These are phyloP conservation scores for Pipa parva DNA, from an alignment of 2,113 vertebrate genomes.

Conservation along the genomic window DNA sequence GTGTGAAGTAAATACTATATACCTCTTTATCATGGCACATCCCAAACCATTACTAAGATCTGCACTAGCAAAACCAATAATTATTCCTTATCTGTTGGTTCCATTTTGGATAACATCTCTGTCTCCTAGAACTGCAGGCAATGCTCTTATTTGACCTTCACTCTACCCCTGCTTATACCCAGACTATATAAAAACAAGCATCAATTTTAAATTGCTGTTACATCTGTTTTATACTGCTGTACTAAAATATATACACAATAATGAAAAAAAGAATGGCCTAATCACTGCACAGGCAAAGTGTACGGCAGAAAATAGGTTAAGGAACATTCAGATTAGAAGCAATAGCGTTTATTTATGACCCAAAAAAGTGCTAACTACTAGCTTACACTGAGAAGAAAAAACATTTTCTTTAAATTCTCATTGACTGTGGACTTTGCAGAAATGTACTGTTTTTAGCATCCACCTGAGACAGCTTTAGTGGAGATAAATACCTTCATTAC, in stretches of 20 bases:
- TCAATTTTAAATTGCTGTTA: not conserved
- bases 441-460: conserved; percentile 31
- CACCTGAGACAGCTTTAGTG: conserved; percentile 33
- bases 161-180: too few species aligned
- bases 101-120: too few species aligned
- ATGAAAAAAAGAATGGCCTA: not conserved
- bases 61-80: too few species aligned
- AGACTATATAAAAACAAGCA: not conserved
- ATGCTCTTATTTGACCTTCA: too few species aligned
- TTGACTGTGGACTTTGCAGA: conserved; percentile 28
- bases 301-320: conserved; percentile 12
- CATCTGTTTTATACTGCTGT: not conserved
- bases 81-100: too few species aligned
- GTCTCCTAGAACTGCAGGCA: too few species aligned
- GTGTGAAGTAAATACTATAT: too few species aligned
- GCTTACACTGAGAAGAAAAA: conserved; percentile 10
- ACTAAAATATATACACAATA: not conserved
- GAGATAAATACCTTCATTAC: conserved; percentile 38
- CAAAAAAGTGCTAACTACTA: conserved; percentile 11
- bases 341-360: conserved; percentile 34
- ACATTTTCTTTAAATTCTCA: conserved; percentile 30
- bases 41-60: too few species aligned
- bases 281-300: not conserved
- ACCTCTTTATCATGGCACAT: too few species aligned
- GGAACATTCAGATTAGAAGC: conserved; percentile 14